Evolutionary conservation across 2,113 vertebrate species (phyloP).

Genomic region (Pogona vitticeps): DNA sequence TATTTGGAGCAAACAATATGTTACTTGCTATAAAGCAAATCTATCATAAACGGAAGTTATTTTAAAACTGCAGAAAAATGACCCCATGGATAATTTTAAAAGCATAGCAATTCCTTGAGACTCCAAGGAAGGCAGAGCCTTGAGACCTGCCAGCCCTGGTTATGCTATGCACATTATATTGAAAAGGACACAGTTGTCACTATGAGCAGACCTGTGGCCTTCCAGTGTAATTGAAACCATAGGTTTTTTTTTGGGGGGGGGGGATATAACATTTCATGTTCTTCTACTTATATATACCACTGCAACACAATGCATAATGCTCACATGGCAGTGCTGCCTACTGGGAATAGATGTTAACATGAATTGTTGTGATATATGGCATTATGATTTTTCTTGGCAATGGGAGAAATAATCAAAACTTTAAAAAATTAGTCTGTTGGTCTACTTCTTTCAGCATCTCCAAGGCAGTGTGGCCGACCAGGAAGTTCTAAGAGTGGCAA

Average conservation of each 20-base stretch:
- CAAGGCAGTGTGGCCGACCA: too few relatives aligned
- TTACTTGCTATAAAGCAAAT: not conserved
- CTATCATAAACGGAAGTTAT: not conserved
- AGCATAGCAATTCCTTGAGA: not conserved
- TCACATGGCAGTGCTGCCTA: not conserved
- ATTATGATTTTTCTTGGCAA: not conserved
- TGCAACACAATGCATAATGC: not conserved
- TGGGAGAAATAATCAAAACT: not conserved
- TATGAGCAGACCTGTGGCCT: not conserved
- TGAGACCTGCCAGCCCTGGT: not conserved
- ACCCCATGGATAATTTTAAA: not conserved
- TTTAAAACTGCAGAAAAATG: not conserved
- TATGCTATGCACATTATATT: not conserved
- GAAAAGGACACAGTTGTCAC: not conserved
- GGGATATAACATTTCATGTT: not conserved
- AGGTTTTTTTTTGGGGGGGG: too few relatives aligned
- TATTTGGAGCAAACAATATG: not conserved
- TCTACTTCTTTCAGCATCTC: too few relatives aligned
- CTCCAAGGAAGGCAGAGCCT: not conserved
- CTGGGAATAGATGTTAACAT: not conserved
- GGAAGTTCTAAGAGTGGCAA: too few relatives aligned
- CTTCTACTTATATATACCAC: not conserved
- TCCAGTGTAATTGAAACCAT: not conserved
- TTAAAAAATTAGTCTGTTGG: too few relatives aligned
- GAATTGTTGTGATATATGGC: not conserved